Conservation (phyloP, 2,888 invertebrate genomes). For the Odiellus spinosus region DNA sequence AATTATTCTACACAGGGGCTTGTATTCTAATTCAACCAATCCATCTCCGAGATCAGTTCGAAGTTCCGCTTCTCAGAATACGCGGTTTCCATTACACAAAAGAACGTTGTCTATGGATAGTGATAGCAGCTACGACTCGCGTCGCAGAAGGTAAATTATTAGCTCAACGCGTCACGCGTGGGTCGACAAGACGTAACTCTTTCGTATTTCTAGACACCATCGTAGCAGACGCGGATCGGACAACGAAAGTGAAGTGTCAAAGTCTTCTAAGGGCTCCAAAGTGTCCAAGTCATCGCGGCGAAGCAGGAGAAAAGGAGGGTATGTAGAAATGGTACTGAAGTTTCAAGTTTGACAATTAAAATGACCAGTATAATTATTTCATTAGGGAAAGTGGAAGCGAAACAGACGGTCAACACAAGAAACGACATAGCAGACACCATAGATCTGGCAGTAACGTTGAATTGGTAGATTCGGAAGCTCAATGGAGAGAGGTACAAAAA, state of each 20-base stretch:
- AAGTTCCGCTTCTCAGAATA: slow-evolving; percentile 15
- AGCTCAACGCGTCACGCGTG: neutral
- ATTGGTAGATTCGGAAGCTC: slow-evolving; percentile 68
- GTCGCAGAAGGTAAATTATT: slow-evolving; percentile 16
- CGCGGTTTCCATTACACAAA: slow-evolving; percentile 9
- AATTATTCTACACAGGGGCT: slow-evolving; percentile 19
- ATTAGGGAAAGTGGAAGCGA: slow-evolving; percentile 30
- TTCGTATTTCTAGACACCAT: slow-evolving; percentile 33
- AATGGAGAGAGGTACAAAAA: slow-evolving; percentile 74
- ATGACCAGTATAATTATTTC: too few species aligned
- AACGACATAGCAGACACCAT: slow-evolving; percentile 42
- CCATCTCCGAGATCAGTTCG: slow-evolving; percentile 58
- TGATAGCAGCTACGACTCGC: slow-evolving; percentile 19
- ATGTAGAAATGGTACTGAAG: too few species aligned
- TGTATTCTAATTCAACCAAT: slow-evolving; percentile 22
- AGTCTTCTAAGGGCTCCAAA: slow-evolving; percentile 44
- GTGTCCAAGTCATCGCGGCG: slow-evolving; percentile 16
- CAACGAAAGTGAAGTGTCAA: slow-evolving; percentile 75
- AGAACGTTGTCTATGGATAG: slow-evolving; percentile 19
- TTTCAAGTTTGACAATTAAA: too few species aligned
- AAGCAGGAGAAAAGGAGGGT: slow-evolving; percentile 10
- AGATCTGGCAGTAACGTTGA: slow-evolving; percentile 35
- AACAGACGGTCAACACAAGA: slow-evolving; percentile 29
- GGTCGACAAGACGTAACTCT: slow-evolving; percentile 2
- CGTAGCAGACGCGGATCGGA: slow-evolving; percentile 68